A percentile compares a stretch with the other conserved stretches of the same genome.
Evolutionary conservation across 1,140 invertebrate genomes (phyloP).

Genomic region (Aphis gossypii): DNA sequence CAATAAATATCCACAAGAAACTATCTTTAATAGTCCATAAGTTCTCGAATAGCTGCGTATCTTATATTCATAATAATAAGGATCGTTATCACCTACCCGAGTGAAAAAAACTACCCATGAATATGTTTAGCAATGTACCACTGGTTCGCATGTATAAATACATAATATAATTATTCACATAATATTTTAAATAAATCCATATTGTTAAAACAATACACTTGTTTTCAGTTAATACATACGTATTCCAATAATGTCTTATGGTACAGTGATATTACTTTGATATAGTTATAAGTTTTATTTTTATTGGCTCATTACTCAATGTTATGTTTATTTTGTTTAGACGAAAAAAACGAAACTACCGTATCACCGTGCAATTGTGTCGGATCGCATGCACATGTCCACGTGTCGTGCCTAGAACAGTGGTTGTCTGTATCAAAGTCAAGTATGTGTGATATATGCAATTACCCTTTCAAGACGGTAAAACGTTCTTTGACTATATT

Average conservation of each 20-base stretch:
- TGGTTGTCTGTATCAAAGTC: slow-evolving; percentile 28
- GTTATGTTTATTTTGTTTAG: not conserved
- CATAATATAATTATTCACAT: not conserved
- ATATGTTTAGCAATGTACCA: too few relatives aligned
- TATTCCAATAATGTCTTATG: not conserved
- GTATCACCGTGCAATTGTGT: slow-evolving; percentile 29
- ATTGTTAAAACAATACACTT: not conserved
- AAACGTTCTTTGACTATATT: not conserved
- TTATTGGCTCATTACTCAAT: not conserved
- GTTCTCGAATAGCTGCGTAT: too few relatives aligned
- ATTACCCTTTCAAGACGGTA: not conserved
- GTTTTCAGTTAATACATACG: not conserved
- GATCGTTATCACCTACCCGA: too few relatives aligned
- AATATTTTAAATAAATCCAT: not conserved
- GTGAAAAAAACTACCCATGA: too few relatives aligned
- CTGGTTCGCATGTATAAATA: too few relatives aligned
- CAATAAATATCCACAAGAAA: too few relatives aligned
- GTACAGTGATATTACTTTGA: not conserved
- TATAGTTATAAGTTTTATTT: not conserved
- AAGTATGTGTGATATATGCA: not conserved
- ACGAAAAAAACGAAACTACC: not conserved
- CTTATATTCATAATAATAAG: too few relatives aligned
- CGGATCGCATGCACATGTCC: slow-evolving; percentile 13
- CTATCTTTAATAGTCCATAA: too few relatives aligned
- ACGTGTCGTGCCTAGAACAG: not conserved